Base-by-base conservation (phyloP, 2,888 invertebrate genomes). In the Thereva nobilitata region DNA sequence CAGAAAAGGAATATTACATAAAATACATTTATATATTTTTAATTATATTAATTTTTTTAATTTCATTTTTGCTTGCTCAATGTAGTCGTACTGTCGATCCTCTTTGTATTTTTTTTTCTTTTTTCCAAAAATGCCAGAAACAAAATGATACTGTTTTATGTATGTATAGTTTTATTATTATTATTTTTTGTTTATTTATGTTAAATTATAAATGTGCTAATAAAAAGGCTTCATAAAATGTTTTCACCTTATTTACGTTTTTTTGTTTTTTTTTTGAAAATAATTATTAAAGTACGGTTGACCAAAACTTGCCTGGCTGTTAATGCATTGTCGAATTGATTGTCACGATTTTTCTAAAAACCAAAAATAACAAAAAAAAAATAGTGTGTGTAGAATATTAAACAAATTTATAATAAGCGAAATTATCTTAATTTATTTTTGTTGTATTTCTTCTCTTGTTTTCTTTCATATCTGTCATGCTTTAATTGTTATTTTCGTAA, bases 111-210 rank as follows among this genome's bases (percentile, higher is more conserved):
- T 61, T 50, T 12, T 50, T 7, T 34, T n/a, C 50, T 56, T 55
- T 23, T 12, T 61, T 59, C 12, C 50, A 23, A 59, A 45, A 47
- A 59, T 59, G 57, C 57, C 35, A 59, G 44, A 45, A 59, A 38
- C 40, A 49, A 49, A 12, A 50, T 61, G 40, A 49, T 47, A 49
- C 49, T 50, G 61, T 61, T 61, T 61, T 61, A 61, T 61, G 50
- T 50, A 61, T 23, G 23, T 23, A 23, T 23, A 23, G 23, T 23
- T 23, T 23, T 23, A 23, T 23, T 23, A 23, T 23, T 23, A 23
- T 23, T 23, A 23, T 23, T 23, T n/a, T 23, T 23, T 23, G 23
- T 23, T 23, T 23, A 23, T 23, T 23, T 23, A 23, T 23, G 23
- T 23, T 23, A 23, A 23, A 23, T 23, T 23, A 23, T 23, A 23